These are phyloP conservation scores for Cataglyphis rosenhaueri DNA, from an alignment of 2,888 invertebrate species.

Conservation along the genomic window DNA sequence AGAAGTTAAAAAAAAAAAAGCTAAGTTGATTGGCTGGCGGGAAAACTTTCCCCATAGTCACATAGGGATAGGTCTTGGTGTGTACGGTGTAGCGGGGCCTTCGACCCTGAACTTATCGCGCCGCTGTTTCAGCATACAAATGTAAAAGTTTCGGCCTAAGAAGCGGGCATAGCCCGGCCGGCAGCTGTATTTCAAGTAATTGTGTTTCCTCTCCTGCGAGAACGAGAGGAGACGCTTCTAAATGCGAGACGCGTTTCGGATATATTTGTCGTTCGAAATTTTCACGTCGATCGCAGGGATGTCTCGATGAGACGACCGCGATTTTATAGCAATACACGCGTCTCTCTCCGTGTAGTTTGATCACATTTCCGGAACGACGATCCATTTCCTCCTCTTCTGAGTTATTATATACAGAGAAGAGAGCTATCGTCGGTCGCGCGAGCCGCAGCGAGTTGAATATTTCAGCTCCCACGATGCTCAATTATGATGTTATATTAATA, in stretches of 20 bases:
- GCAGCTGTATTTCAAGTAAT: background rate
- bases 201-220: background rate
- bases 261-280: slow-evolving; percentile 2
- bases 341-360: background rate
- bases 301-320: background rate
- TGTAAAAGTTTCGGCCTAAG: slow-evolving; percentile 22
- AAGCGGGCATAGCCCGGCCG: slow-evolving; percentile 16
- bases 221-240: background rate
- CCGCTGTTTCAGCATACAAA: slow-evolving; percentile 66
- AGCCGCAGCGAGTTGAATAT: slow-evolving; percentile 32
- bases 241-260: slow-evolving; percentile 19
- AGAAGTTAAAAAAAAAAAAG: slow-evolving; percentile 57
- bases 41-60: slow-evolving; percentile 30
- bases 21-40: slow-evolving; percentile 25
- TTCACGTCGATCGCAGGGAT: slow-evolving; percentile 1
- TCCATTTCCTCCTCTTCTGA: background rate
- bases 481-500: slow-evolving; percentile 57
- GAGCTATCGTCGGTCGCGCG: background rate
- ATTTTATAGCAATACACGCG: background rate
- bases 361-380: slow-evolving; percentile 16
- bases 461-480: slow-evolving; percentile 53
- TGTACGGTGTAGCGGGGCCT: background rate
- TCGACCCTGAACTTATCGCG: slow-evolving; percentile 72
- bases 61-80: slow-evolving; percentile 71
- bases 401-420: slow-evolving; percentile 30